Conservation (phyloP, 1,140 invertebrate species). For the Aphelenchoides avenae region DNA sequence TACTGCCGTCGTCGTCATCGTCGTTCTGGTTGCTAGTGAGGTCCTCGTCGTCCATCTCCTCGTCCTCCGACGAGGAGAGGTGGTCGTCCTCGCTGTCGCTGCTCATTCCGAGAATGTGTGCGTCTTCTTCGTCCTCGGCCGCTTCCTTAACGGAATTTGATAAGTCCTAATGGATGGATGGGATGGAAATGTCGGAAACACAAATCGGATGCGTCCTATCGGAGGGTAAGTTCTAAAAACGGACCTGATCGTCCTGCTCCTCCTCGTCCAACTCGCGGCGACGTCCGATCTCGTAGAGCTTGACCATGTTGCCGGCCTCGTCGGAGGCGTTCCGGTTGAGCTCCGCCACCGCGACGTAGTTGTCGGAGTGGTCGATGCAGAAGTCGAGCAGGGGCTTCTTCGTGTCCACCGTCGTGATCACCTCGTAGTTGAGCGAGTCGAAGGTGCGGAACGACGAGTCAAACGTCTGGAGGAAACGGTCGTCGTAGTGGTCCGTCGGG, state of each 20-base stretch:
- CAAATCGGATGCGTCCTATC: background rate
- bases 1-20: slow-evolving; percentile 3
- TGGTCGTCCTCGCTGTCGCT: slow-evolving; percentile 14
- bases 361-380: slow-evolving; percentile 64
- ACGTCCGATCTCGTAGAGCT: slow-evolving; percentile 64
- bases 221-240: background rate
- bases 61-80: slow-evolving; percentile 9
- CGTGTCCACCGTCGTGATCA: slow-evolving; percentile 75
- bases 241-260: slow-evolving; percentile 46
- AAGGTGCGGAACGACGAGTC: slow-evolving; percentile 87
- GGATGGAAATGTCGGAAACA: no score
- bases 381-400: slow-evolving; percentile 67
- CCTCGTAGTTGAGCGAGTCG: slow-evolving; percentile 81
- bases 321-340: slow-evolving; percentile 13
- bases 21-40: background rate
- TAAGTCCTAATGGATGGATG: no score
- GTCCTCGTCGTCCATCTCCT: background rate
- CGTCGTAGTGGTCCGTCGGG: slow-evolving; percentile 64
- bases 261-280: slow-evolving; percentile 60
- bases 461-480: slow-evolving; percentile 66
- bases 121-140: slow-evolving; percentile 10
- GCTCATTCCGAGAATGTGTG: no score
- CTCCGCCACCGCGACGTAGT: slow-evolving; percentile 68
- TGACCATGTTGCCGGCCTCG: slow-evolving; percentile 61
- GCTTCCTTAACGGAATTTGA: slow-evolving; percentile 4